Conservation (phyloP, 2,888 invertebrate genomes). For the Epirrita christyi region DNA sequence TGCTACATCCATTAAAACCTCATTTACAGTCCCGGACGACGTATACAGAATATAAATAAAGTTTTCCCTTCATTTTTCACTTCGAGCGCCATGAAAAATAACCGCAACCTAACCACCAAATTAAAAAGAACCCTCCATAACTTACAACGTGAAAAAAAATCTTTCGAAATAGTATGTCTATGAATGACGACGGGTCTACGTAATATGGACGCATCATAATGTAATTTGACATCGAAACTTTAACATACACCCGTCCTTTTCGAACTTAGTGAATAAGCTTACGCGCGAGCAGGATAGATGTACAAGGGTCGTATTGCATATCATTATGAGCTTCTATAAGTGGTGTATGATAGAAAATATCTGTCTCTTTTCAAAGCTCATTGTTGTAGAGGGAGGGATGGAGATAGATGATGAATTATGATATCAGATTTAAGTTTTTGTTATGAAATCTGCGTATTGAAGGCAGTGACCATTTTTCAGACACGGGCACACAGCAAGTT, state of each 20-base stretch:
- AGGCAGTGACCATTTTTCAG: constrained; percentile 9
- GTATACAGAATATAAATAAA: constrained; percentile 43
- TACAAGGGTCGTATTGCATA: constrained; percentile 51
- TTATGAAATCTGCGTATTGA: constrained; percentile 7
- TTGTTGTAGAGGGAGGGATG: constrained; percentile 29
- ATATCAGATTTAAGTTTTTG: constrained; percentile 9
- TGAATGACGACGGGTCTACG: constrained; percentile 36
- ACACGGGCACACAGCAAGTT: too few relatives aligned
- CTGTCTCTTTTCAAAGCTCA: constrained; percentile 37
- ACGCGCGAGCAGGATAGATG: constrained; percentile 36
- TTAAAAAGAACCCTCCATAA: constrained; percentile 17
- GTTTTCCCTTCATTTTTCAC: constrained; percentile 43
- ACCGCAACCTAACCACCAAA: constrained; percentile 24
- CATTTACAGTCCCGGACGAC: constrained; percentile 35
- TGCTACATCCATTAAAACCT: constrained; percentile 38
- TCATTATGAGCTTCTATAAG: constrained; percentile 45
- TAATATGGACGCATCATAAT: constrained; percentile 36
- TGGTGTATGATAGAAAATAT: constrained; percentile 30
- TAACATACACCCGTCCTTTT: constrained; percentile 35
- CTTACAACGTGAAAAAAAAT: constrained; percentile 12
- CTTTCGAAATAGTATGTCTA: constrained; percentile 27
- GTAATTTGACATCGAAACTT: constrained; percentile 43
- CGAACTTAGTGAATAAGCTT: neutral
- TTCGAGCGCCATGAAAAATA: constrained; percentile 42
- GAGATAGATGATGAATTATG: constrained; percentile 38